Base-by-base conservation (phyloP, 1,140 invertebrate genomes). In the Brachystomella parvula region DNA sequence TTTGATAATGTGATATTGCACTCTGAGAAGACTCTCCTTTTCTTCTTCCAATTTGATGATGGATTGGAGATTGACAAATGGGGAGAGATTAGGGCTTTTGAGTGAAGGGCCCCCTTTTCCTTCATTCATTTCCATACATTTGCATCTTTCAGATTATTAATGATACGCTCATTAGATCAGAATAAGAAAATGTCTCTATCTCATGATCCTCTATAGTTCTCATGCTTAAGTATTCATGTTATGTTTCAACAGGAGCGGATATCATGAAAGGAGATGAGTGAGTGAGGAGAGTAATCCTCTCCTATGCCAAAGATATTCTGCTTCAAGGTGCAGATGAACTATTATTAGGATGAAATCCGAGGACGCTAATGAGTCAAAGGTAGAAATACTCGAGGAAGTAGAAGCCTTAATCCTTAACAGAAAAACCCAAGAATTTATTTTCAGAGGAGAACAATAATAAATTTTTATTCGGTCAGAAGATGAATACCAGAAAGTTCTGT, bases 1-100 rank as follows among this genome's bases (percentile, higher is more conserved):
- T 49, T 53, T 26, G 12, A 53, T 53, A 53, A 53, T 53, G 49
- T 26, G 49, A 53, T 53, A 53, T 53, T 53, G 24, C 24, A 26
- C 49, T 24, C 3, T 12, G 49, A 53, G 61, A 63, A 47, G 44
- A 33, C 28, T 26, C 39, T 47, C 44, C 21, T 47, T 59, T 63
- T 28, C 44, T 47, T 53, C 49, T 15, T 19, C 47, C 32, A 58
- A 31, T 49, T n/a, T 57, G 31, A 63, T 49, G 61, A 47, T 63
- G 61, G 60, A 67, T 67, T 29, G 60, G 61, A 63, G 58, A 60
- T 65, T 47, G 35, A 65, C 61, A 63, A 67, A 67, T 67, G 28
- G 2, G 47, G 6, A 19, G 49, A 6, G 12, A 12, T 53, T 53
- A 12, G 39, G 49, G 49, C 12, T 17, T 12, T 17, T 53, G 49